Conservation (phyloP, 2,113 vertebrate genomes). For the Corynorhinus townsendii region DNA sequence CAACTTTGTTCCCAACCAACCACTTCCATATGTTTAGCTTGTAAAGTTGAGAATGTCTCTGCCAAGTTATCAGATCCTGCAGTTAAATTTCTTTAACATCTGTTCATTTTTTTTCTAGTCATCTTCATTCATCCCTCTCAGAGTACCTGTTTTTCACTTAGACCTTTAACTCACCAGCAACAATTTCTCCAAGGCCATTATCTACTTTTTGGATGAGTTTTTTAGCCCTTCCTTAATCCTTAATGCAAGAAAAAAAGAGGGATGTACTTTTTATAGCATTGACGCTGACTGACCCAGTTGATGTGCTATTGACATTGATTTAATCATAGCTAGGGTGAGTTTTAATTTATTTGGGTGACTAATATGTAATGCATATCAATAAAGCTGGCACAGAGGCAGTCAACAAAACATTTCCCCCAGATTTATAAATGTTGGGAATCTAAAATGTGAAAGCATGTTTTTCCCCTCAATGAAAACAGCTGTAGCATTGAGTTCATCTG, state of each 20-base stretch:
- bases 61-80: not conserved
- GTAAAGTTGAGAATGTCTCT: not conserved
- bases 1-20: not conserved
- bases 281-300: not conserved
- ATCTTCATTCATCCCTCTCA: not conserved
- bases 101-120: not conserved
- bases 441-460: constrained; percentile 51
- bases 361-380: constrained; percentile 18
- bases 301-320: not conserved
- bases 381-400: not conserved
- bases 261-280: not conserved
- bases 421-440: constrained; percentile 50
- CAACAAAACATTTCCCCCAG: constrained; percentile 33
- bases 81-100: not conserved
- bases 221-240: not conserved
- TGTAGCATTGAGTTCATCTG: constrained; percentile 58
- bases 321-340: not conserved
- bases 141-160: not conserved
- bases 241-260: not conserved
- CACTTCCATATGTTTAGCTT: constrained; percentile 30
- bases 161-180: not conserved
- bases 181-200: not conserved
- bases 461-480: constrained; percentile 56
- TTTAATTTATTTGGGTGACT: constrained; percentile 21
- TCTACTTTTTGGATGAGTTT: not conserved